phyloP scores from a whole-genome alignment of 2,113 vertebrate species.

The Trogon melanurus region DNA sequence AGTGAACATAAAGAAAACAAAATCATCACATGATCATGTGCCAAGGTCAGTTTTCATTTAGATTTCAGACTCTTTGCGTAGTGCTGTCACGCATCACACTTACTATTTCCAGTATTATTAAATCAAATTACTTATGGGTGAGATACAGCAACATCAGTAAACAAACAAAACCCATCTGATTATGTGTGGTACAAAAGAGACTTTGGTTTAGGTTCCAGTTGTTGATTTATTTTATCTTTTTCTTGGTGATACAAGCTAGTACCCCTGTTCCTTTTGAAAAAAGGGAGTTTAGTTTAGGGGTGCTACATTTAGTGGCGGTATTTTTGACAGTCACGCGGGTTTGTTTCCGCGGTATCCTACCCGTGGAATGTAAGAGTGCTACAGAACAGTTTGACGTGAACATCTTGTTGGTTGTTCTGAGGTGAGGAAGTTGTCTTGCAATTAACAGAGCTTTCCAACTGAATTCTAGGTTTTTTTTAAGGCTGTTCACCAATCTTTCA shows the following conservation, averaged over 20 bases:
- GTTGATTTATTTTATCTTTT: neutral
- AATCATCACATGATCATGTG: neutral
- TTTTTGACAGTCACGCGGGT: neutral
- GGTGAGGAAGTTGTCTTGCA: neutral
- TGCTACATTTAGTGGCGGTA: neutral
- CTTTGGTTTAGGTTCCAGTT: neutral
- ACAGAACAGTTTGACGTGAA: neutral
- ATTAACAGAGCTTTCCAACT: neutral
- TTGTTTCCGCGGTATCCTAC: neutral
- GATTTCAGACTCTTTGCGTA: neutral
- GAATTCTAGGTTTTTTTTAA: neutral
- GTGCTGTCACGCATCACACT: conserved; percentile 7
- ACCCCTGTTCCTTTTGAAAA: neutral
- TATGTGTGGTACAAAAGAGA: neutral
- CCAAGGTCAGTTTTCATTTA: conserved; percentile 15
- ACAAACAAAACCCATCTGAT: conserved; percentile 11
- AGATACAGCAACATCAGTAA: conserved; percentile 36
- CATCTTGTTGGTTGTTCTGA: neutral
- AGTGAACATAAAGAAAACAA: neutral
- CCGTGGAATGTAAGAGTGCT: neutral
- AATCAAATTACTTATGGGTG: conserved; percentile 46
- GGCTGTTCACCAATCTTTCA: neutral
- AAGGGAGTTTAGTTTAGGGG: neutral
- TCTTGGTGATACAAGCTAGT: neutral
- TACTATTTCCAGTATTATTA: conserved; percentile 39